Conservation (phyloP, 2,888 invertebrate genomes). For the Pteria penguin region DNA sequence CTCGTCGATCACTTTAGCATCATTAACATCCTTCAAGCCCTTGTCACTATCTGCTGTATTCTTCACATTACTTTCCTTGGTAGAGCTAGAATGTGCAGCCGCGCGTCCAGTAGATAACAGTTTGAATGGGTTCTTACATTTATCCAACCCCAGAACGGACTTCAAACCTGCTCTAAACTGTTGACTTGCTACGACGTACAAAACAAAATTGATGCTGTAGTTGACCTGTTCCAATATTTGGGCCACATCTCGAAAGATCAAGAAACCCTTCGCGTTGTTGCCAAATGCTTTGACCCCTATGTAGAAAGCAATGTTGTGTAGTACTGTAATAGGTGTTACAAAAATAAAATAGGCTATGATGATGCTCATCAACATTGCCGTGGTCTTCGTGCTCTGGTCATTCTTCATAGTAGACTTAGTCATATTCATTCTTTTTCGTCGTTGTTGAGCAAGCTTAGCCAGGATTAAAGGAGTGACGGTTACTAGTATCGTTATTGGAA, state of each 20-base stretch:
- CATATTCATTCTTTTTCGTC: constrained; percentile 24
- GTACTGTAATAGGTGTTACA: constrained; percentile 61
- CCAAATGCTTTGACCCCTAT: constrained; percentile 56
- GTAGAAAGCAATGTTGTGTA: constrained; percentile 55
- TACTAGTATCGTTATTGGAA: constrained; percentile 54
- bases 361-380: constrained; percentile 63
- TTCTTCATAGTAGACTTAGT: not conserved
- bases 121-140: no score
- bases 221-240: constrained; percentile 67
- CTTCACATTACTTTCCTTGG: not conserved
- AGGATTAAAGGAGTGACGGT: constrained; percentile 58
- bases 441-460: constrained; percentile 34
- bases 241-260: constrained; percentile 58
- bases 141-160: not conserved
- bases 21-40: not conserved
- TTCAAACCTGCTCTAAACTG: constrained; percentile 49
- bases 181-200: constrained; percentile 63
- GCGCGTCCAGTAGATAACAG: no score
- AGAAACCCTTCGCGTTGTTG: constrained; percentile 47
- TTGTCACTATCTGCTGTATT: not conserved
- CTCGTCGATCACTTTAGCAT: no score
- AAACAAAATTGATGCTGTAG: constrained; percentile 68
- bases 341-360: constrained; percentile 64
- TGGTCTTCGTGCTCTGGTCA: constrained; percentile 46
- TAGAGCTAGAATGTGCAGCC: no score